phyloP scores from a whole-genome alignment of 2,797 vertebrate species.

The Silurus lanzhouensis region DNA sequence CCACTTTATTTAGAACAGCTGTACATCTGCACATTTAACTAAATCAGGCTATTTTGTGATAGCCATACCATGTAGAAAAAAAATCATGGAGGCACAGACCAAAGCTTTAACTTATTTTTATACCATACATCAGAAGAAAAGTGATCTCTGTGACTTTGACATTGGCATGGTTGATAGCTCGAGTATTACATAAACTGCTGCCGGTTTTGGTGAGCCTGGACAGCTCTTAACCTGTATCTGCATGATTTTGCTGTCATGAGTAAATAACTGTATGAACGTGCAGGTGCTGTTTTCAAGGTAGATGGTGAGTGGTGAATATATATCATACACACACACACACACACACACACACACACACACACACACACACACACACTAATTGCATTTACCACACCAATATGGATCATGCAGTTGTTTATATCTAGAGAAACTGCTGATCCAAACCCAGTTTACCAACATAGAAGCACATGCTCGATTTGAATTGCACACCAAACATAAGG shows the following conservation, averaged over 20 bases:
- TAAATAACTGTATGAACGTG: neutral
- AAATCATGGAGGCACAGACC: too few species aligned
- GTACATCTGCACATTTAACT: neutral
- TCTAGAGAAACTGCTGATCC: conserved; percentile 15
- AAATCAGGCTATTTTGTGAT: neutral
- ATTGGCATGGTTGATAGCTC: neutral
- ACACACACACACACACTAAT: neutral
- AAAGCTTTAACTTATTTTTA: neutral
- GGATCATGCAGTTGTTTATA: conserved; percentile 19
- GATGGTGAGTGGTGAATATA: neutral
- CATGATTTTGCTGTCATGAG: neutral
- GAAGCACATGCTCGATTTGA: conserved; percentile 22
- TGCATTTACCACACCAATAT: neutral
- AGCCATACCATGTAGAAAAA: neutral
- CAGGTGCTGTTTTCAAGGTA: neutral
- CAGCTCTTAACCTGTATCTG: neutral
- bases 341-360: neutral
- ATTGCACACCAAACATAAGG: conserved; percentile 42
- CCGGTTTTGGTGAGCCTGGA: neutral
- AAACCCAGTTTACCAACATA: conserved; percentile 23
- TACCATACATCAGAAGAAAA: neutral
- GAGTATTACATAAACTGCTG: neutral
- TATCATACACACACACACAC: neutral
- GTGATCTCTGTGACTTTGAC: neutral
- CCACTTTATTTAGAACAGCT: neutral